phyloP scores from a whole-genome alignment of 2,113 vertebrate genomes.

The Ornithorhynchus anatinus region DNA sequence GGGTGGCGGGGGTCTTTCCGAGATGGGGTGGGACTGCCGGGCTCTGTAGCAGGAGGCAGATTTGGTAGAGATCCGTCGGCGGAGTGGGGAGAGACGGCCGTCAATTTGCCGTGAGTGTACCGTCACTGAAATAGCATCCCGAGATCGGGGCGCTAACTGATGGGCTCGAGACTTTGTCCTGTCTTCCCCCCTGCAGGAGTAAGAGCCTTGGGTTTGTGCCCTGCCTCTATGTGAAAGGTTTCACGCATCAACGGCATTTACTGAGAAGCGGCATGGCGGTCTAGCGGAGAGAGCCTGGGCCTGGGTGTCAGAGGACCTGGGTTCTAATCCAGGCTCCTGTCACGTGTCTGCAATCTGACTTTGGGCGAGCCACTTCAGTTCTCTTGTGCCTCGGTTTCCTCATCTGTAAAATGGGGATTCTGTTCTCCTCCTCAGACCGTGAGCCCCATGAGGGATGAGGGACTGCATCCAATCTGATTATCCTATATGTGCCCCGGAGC shows the following conservation, averaged over 20 bases:
- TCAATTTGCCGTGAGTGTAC: slow-evolving; percentile 67
- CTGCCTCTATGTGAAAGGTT: slow-evolving; percentile 68
- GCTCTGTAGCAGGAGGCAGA: slow-evolving; percentile 60
- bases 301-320: too few species aligned
- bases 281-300: too few species aligned
- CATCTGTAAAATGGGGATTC: too few species aligned
- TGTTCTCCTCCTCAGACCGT: too few species aligned
- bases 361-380: too few species aligned
- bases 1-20: slow-evolving; percentile 54
- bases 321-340: too few species aligned
- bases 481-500: too few species aligned
- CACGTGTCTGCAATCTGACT: too few species aligned
- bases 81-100: slow-evolving; percentile 56
- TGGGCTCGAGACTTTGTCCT: slow-evolving; percentile 63
- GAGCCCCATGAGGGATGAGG: too few species aligned
- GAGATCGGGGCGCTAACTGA: slow-evolving; percentile 76
- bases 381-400: too few species aligned
- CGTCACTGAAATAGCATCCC: slow-evolving; percentile 79
- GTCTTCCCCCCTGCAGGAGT: slow-evolving; percentile 53
- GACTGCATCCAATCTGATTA: too few species aligned
- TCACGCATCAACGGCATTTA: slow-evolving; percentile 69
- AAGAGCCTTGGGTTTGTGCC: slow-evolving; percentile 68
- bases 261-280: slow-evolving; percentile 13
- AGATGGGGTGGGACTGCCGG: slow-evolving; percentile 68
- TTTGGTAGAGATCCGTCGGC: slow-evolving; percentile 60